Evolutionary conservation across 2,888 invertebrate genomes (phyloP), one percentile per base, ranked within the genome.

Genomic region (Dusona sp.): DNA sequence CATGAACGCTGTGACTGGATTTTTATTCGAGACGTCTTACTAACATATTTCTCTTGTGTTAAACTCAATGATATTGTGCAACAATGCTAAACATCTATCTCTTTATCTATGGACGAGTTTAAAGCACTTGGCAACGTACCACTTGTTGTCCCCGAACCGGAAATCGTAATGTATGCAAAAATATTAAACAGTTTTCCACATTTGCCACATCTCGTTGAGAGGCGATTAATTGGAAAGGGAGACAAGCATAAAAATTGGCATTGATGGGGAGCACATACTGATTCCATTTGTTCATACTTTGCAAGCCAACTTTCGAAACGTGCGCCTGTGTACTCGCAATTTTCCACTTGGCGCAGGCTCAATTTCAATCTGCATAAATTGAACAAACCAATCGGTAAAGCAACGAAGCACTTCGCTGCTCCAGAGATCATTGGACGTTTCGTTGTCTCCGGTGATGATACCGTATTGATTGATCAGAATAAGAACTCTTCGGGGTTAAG

Each of bases 1-100:
- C 75, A 86, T 86, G 72, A 74, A 77, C 38, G n/a, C 36, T 38
- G 22, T 45, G 70, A 82, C 75, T 75, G 51, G 36, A 51, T 79
- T 82, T 79, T 74, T 45, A 36, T n/a, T 72, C 51, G n/a, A 51
- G n/a, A 36, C 36, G 2, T 36, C 33, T 8, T 29, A 38, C n/a
- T 7, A 25, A 3, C 36, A 38, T 57, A 42, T 25, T 22, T 61
- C n/a, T 22, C 38, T 57, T 42, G 42, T 61, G 9, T 16, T 33
- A 57, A 42, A 61, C 25, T 16, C 22, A n/a, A 29, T n/a, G 19
- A 54, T 22, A 45, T 51, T 54, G 29, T 51, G 29, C 51, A 51
- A 51, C 42, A 42, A 48, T 19, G 72, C 22, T 29, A 51, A 42
- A 72, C 13, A 16, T 19, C 8, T 16, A 65, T 65, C 25, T 25